These are phyloP conservation scores for Phaenicophaeus curvirostris DNA, from an alignment of 2,797 vertebrate species.

Conservation along the genomic window DNA sequence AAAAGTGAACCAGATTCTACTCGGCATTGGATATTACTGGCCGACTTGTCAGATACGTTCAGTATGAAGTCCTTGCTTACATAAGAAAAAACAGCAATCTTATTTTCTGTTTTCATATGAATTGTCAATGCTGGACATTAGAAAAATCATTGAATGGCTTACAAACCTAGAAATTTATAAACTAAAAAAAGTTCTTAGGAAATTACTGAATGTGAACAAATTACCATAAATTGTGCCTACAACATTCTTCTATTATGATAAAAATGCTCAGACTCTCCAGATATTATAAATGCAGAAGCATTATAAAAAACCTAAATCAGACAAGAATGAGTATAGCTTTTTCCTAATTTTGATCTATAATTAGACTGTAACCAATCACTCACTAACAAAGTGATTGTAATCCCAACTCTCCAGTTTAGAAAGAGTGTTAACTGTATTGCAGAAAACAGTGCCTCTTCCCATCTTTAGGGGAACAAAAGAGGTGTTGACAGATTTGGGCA, in stretches of 20 bases:
- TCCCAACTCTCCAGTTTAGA: background rate
- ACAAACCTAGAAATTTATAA: background rate
- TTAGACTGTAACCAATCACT: background rate
- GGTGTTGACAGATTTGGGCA: background rate
- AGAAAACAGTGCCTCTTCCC: background rate
- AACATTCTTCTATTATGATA: background rate
- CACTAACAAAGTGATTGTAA: background rate
- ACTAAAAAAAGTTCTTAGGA: background rate
- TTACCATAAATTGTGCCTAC: background rate
- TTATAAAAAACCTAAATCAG: background rate
- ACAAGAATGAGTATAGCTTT: background rate
- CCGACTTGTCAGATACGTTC: background rate
- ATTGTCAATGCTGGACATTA: background rate
- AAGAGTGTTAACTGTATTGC: background rate
- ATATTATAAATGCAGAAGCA: background rate
- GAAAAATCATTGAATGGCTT: background rate
- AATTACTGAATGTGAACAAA: background rate
- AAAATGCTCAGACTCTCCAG: background rate
- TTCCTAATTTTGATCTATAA: background rate
- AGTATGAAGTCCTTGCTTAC: background rate
- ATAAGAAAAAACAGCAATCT: background rate
- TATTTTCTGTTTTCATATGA: background rate
- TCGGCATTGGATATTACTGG: background rate
- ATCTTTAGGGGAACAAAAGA: background rate
- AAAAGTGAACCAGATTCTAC: background rate